A percentile compares a stretch with the other conserved stretches of the same genome.
Evolutionary conservation across 2,113 vertebrate species (phyloP).

Genomic region (Noturus placidus): DNA sequence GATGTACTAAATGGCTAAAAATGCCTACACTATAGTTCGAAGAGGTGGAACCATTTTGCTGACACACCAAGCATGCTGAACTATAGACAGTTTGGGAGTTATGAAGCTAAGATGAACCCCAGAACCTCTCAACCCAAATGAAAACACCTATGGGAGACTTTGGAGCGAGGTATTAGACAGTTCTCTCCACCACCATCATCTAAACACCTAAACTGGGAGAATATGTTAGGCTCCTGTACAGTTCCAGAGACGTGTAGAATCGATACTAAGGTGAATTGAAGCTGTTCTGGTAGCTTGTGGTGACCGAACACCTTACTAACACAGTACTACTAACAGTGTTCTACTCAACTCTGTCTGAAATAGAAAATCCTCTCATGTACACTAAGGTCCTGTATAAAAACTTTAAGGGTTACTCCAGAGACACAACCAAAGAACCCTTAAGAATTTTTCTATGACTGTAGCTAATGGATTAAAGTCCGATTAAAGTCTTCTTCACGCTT

Average conservation of each 20-base stretch:
- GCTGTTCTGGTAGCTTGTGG: not conserved
- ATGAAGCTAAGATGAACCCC: not conserved
- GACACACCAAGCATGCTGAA: not conserved
- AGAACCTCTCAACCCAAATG: not conserved
- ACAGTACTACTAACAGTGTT: not conserved
- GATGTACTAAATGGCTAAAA: not conserved
- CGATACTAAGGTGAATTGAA: too few relatives aligned
- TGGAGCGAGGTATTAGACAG: not conserved
- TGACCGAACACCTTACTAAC: not conserved
- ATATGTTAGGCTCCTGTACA: not conserved
- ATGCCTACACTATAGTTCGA: not conserved
- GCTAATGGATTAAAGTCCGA: not conserved
- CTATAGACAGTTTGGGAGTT: not conserved
- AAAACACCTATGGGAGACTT: not conserved
- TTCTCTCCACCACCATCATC: not conserved
- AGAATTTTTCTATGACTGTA: not conserved
- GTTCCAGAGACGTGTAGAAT: too few relatives aligned
- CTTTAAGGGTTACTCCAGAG: not conserved
- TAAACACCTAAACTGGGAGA: not conserved
- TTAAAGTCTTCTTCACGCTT: not conserved
- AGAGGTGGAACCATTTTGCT: not conserved
- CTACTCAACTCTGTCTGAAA: not conserved
- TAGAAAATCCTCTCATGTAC: not conserved
- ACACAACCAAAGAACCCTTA: not conserved
- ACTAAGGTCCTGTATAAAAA: not conserved